Evolutionary conservation across 2,888 invertebrate species (phyloP).

Genomic region (Brachylomia viminalis): DNA sequence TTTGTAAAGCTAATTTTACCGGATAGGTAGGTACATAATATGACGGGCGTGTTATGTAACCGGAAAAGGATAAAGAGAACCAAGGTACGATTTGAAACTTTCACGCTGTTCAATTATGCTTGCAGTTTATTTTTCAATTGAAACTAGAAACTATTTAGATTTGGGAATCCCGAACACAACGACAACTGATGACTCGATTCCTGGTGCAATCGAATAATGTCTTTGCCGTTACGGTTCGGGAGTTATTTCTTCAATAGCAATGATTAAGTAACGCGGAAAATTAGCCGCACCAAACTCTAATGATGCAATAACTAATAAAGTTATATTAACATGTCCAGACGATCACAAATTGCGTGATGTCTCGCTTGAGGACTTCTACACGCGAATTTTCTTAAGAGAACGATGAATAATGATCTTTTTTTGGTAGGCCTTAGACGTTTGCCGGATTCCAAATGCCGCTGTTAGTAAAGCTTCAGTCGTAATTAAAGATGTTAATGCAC

Average conservation of each 20-base stretch:
- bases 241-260: background rate
- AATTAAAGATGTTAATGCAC: conserved; percentile 38
- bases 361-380: conserved; percentile 41
- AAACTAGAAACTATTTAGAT: background rate
- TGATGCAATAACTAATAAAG: conserved; percentile 45
- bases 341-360: conserved; percentile 58
- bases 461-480: conserved; percentile 22
- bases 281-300: conserved; percentile 16
- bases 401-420: conserved; percentile 29
- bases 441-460: conserved; percentile 55
- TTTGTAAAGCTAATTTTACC: background rate
- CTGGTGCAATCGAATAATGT: background rate
- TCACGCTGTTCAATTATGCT: too few relatives aligned
- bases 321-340: conserved; percentile 21
- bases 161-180: background rate
- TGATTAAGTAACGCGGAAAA: conserved; percentile 33
- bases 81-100: too few relatives aligned
- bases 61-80: too few relatives aligned
- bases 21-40: too few relatives aligned
- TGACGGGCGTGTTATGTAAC: too few relatives aligned
- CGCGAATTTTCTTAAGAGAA: conserved; percentile 40
- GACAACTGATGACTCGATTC: background rate
- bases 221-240: background rate
- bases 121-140: background rate
- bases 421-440: conserved; percentile 31